Base-by-base conservation (phyloP, 2,113 vertebrate species). In the Bostrychus sinensis region DNA sequence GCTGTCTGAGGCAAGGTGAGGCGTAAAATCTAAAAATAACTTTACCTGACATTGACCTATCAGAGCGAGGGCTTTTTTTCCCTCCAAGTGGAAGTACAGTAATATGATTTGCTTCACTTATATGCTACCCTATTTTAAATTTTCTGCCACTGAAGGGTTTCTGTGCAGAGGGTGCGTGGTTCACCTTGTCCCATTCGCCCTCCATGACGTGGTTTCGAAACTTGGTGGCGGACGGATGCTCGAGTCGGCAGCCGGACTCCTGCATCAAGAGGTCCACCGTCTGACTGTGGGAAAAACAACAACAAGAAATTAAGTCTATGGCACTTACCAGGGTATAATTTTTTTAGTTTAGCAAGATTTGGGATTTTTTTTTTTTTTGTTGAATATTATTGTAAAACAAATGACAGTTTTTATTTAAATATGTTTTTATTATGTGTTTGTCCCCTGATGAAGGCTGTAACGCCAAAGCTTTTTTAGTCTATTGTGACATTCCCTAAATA, bases 201-300 rank as follows among this genome's bases (percentile, higher is more conserved):
- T 98, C 96, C 94, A 98, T 95, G 79, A 98, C 96, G 89, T 98
- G 96, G 91, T 94, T 96, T 87, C 96, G 94, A 91, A 98, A 98
- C 92, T 95, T 98, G 86, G 96, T 96, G 83, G 96, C 96, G 86
- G 96, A 95, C 75, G 96, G 94, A 92, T 98, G 95, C 90, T 98
- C 96, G 91, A 98, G 94, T 81, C 95, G 93, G 91, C 96, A 98
- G 91, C 95, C 95, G 60, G 96, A 98, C 90, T 98, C 96, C 94
- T 98, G 96, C 96, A 98, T 98, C 84, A 98, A 91, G 87, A 98
- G 93, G 90, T 98, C 96, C 92, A 98, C 95, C 72, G 96, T 98
- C 91, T 98, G 96, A 92, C 96, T 98, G 92, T 74, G 38, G 68
- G 26, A 14, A 75, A 41, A 3, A 12, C 72, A 41, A 1, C 22